Evolutionary conservation across 2,797 vertebrate species (phyloP), one percentile per base, ranked within the genome.

Genomic region (Gymnocypris eckloni): DNA sequence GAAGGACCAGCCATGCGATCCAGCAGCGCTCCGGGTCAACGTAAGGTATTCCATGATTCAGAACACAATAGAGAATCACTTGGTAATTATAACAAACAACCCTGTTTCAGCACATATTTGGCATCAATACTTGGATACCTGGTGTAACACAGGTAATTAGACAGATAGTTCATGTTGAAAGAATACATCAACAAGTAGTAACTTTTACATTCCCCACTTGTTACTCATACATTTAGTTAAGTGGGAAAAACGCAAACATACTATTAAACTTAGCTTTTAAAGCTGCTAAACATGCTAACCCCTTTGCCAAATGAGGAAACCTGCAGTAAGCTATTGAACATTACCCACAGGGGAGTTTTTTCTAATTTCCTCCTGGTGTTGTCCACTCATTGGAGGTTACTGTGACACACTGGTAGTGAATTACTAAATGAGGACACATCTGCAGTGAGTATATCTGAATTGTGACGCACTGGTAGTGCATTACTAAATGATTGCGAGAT

Each of bases 1-100:
- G 86, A 84, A 87, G 91, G 91, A 94, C 90, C 93, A 92, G 92
- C 92, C 91, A 67, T 72, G 72, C 81, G 7, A 85, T 92, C 77
- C 64, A 87, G 76, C 64, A 11, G 28, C 37, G 48, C 54, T 80
- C 84, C 41, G 13, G n/a, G 48, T 43, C 69, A 83, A 8, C 54
- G 43, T 37, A 59, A 71, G 39, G 59, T 52, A 71, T 81, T 82
- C 33, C 79, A 43, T 28, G 75, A 39, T 25, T 37, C 82, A 69
- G 15, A 78, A 61, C 54, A 6, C 13, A n/a, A 12, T 18, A 59
- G 20, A 71, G n/a, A 69, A 85, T 33, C 72, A 59, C 66, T 71
- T 77, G 37, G 67, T 10, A 81, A 75, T 78, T 88, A 76, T 64
- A 37, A 50, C 11, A 84, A 81, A 78, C 72, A 59, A 48, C 6